Conservation (phyloP, 2,797 vertebrate species). For the Rhinichthys osculus region DNA sequence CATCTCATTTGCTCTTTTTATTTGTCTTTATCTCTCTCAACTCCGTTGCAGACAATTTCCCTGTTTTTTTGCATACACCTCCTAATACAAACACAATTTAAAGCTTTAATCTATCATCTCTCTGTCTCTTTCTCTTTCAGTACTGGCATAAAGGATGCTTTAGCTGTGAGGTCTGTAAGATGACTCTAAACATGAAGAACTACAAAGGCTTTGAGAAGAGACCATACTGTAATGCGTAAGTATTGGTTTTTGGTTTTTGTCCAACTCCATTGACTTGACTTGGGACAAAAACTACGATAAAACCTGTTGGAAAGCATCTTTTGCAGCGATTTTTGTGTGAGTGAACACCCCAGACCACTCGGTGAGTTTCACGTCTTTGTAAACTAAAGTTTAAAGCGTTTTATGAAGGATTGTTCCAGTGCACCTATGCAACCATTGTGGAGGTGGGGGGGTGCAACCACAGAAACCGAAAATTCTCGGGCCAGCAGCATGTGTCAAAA, state of each 20-base stretch:
- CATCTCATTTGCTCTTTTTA: constrained; percentile 53
- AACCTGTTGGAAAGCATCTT: too few species aligned
- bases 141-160: constrained; percentile 99
- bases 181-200: constrained; percentile 99
- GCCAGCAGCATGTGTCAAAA: too few species aligned
- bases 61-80: constrained; percentile 25
- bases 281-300: too few species aligned
- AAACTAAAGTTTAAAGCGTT: too few species aligned
- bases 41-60: constrained; percentile 40
- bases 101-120: constrained; percentile 1
- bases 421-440: too few species aligned
- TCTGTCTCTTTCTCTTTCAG: constrained; percentile 73
- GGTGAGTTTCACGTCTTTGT: too few species aligned
- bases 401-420: too few species aligned
- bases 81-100: constrained; percentile 15
- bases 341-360: too few species aligned
- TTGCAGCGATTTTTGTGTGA: too few species aligned
- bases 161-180: constrained; percentile 98
- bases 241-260: neutral
- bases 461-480: too few species aligned
- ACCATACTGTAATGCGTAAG: constrained; percentile 99
- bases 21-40: constrained; percentile 51
- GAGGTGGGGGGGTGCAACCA: too few species aligned
- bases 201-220: constrained; percentile 99
- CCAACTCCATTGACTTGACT: too few species aligned